Evolutionary conservation across 2,797 vertebrate genomes (phyloP).

Genomic region (Channa striata): DNA sequence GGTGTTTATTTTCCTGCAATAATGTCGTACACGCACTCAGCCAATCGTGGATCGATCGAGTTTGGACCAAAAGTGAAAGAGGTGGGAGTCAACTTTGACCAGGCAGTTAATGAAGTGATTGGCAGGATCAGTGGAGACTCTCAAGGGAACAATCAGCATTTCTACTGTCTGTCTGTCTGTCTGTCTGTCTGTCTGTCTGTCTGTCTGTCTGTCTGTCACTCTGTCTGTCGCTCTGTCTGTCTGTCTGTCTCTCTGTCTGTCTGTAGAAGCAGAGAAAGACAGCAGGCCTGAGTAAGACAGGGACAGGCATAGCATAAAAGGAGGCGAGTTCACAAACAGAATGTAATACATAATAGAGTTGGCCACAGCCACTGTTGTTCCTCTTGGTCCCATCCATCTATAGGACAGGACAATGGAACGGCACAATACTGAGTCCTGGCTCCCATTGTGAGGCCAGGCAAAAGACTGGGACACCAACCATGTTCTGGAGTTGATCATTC

Average conservation of each 20-base stretch:
- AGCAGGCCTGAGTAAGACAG: slow-evolving; percentile 2
- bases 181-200: slow-evolving; percentile 10
- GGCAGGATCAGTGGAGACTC: slow-evolving; percentile 72
- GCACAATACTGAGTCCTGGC: slow-evolving; percentile 47
- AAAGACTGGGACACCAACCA: slow-evolving; percentile 32
- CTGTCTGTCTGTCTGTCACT: slow-evolving; percentile 13
- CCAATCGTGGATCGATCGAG: slow-evolving; percentile 40
- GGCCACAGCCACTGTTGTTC: slow-evolving; percentile 41
- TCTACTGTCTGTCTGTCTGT: slow-evolving; percentile 21
- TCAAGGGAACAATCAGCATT: slow-evolving; percentile 65
- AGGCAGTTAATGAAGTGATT: slow-evolving; percentile 75
- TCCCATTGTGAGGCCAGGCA: slow-evolving; percentile 63
- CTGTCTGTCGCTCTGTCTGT: too few relatives aligned
- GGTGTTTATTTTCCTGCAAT: slow-evolving; percentile 16
- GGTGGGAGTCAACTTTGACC: slow-evolving; percentile 66
- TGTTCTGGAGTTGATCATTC: slow-evolving; percentile 38
- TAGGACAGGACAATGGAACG: slow-evolving; percentile 69
- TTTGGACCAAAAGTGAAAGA: slow-evolving; percentile 30
- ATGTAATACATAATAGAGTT: slow-evolving; percentile 61
- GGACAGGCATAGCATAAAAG: slow-evolving; percentile 29
- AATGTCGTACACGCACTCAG: slow-evolving; percentile 33
- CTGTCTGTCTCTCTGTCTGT: slow-evolving; percentile 10
- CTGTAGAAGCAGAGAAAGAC: slow-evolving; percentile 34
- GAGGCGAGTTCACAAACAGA: slow-evolving; percentile 43
- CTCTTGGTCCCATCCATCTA: slow-evolving; percentile 64